Conservation (phyloP, 2,797 vertebrate species). For the Champsocephalus esox region DNA sequence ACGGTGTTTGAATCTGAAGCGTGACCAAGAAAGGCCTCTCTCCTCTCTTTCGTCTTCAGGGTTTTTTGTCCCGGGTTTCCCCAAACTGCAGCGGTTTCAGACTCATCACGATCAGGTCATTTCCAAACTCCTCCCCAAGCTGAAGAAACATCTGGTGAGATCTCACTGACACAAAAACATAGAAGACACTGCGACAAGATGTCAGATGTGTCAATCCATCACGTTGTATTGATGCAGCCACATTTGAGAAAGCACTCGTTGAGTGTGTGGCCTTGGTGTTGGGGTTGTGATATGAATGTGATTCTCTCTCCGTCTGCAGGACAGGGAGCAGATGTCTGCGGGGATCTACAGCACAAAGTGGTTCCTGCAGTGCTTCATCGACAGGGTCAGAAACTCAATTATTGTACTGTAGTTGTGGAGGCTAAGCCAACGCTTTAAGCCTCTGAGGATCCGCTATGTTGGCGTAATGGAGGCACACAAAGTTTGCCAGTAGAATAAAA, state of each 20-base stretch:
- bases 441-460: too few relatives aligned
- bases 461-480: too few relatives aligned
- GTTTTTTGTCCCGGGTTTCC: slow-evolving; percentile 91
- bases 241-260: too few relatives aligned
- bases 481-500: too few relatives aligned
- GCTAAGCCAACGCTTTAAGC: too few relatives aligned
- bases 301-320: slow-evolving; percentile 75
- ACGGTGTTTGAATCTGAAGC: too few relatives aligned
- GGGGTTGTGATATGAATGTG: background rate
- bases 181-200: background rate
- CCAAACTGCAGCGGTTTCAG: slow-evolving; percentile 91
- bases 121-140: slow-evolving; percentile 88
- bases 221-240: background rate
- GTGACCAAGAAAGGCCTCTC: background rate
- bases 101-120: slow-evolving; percentile 89
- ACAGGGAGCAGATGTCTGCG: slow-evolving; percentile 92
- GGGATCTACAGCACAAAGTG: slow-evolving; percentile 95
- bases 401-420: too few relatives aligned
- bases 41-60: slow-evolving; percentile 66
- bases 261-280: too few relatives aligned
- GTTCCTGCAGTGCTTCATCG: slow-evolving; percentile 96
- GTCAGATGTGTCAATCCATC: background rate
- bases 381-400: slow-evolving; percentile 85
- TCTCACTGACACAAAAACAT: slow-evolving; percentile 8
- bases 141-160: slow-evolving; percentile 91